Base-by-base conservation (phyloP, 2,797 vertebrate genomes). In the Rachycentron canadum region DNA sequence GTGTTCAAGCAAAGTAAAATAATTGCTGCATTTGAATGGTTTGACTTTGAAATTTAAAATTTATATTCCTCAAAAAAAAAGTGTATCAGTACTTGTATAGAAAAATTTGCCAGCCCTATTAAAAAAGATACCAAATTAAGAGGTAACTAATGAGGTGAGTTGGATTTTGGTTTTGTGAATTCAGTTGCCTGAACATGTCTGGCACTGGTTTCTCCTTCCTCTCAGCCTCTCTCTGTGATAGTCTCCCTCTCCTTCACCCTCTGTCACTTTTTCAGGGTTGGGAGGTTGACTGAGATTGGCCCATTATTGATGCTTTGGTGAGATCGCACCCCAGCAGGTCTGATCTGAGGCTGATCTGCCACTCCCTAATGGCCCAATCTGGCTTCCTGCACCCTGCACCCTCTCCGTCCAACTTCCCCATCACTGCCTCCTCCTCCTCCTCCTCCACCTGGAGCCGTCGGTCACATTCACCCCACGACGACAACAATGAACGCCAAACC, bases 241-340 rank as follows among this genome's bases (percentile, higher is more conserved):
- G 32, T 75, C 76, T 73, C 62, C 41, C 73, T 69, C 61, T 71
- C 45, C 49, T 71, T 83, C 64, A 65, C 73, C 67, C 76, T 86
- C 78, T 76, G 71, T 74, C 82, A 83, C 61, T 86, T 80, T 63
- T 78, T 73, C 69, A 60, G 50, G 55, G 4, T 23, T 43, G 12
- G 47, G 49, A 47, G 40, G 40, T n/a, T 59, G 62, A 68, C 76
- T 70, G 76, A 78, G 68, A 81, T 73, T 77, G 78, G 78, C 78
- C 78, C 71, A 69, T 57, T 65, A 67, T 68, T 73, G 68, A 73
- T 83, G 81, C 69, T 87, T 84, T 89, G 83, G 89, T 89, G 89
- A 89, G 92, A 92, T 93, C 82, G 28, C 90, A 94, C 90, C 85
- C 84, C 89, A 88, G 89, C 88, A 90, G 90, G 83, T 87, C 79